These are phyloP conservation scores for Eurosta solidaginis DNA, from an alignment of 1,140 invertebrate genomes.

Conservation along the genomic window DNA sequence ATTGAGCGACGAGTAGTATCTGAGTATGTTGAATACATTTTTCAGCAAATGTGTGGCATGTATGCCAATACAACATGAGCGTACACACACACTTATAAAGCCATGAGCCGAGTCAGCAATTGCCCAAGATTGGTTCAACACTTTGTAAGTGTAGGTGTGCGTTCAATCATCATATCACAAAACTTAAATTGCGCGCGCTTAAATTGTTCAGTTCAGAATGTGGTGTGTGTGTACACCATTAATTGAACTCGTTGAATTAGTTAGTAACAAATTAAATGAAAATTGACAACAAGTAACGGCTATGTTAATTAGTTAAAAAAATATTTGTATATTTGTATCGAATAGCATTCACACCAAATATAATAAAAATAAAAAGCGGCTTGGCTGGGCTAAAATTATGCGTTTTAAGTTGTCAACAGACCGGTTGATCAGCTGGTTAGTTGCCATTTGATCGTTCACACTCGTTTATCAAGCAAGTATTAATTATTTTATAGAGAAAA, in stretches of 20 bases:
- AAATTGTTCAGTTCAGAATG: neutral
- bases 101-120: neutral
- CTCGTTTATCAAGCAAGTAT: neutral
- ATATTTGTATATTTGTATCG: neutral
- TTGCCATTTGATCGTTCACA: neutral
- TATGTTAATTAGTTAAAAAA: slow-evolving; percentile 3
- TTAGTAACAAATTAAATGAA: slow-evolving; percentile 2
- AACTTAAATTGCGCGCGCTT: slow-evolving; percentile 14
- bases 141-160: neutral
- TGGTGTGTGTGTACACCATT: neutral
- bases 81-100: neutral
- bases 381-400: neutral
- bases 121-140: neutral
- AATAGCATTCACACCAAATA: neutral
- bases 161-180: neutral
- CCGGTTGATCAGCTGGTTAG: neutral
- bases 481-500: neutral
- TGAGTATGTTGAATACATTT: neutral
- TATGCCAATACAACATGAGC: neutral
- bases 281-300: slow-evolving; percentile 5
- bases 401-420: neutral
- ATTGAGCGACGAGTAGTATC: neutral
- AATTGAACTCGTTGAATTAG: neutral
- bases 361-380: neutral
- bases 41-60: slow-evolving; percentile 5